These are phyloP conservation scores for Solea solea DNA, from an alignment of 2,113 vertebrate genomes.

Conservation along the genomic window DNA sequence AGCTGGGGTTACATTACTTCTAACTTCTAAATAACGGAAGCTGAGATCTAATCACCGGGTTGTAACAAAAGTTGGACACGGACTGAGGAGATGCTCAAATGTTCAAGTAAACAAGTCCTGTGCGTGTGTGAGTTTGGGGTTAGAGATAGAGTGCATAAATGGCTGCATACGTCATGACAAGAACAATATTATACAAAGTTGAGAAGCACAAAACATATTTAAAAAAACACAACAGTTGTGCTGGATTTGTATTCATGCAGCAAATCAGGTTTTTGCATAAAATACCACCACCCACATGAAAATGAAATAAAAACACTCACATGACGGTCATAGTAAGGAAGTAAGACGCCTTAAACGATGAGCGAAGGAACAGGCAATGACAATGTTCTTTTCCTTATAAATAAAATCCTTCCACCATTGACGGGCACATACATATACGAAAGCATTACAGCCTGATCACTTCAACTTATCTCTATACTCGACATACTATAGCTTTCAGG, in stretches of 20 bases:
- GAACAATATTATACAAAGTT: too few relatives aligned
- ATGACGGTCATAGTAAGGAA: constrained; percentile 72
- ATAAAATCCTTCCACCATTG: constrained; percentile 9
- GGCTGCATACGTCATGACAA: too few relatives aligned
- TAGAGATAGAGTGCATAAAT: too few relatives aligned
- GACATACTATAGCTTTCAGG: constrained; percentile 16
- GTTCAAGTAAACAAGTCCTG: too few relatives aligned
- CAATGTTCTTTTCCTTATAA: neutral
- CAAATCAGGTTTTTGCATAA: too few relatives aligned
- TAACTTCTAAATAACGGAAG: neutral
- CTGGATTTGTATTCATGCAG: too few relatives aligned
- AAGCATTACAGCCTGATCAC: neutral
- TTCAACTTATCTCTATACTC: neutral
- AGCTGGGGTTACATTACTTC: neutral
- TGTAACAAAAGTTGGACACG: neutral
- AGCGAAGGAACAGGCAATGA: neutral
- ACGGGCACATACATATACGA: neutral
- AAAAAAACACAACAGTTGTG: too few relatives aligned
- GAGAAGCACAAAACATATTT: too few relatives aligned
- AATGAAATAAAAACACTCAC: constrained; percentile 61
- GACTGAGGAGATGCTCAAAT: neutral
- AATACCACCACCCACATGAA: too few relatives aligned
- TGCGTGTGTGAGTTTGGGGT: too few relatives aligned
- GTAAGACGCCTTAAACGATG: neutral
- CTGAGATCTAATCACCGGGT: neutral